Percentiles rank a stretch among this genome's conserved stretches.
Evolutionary conservation across 2,797 vertebrate genomes (phyloP).

Genomic region (Molossus alvarezi): DNA sequence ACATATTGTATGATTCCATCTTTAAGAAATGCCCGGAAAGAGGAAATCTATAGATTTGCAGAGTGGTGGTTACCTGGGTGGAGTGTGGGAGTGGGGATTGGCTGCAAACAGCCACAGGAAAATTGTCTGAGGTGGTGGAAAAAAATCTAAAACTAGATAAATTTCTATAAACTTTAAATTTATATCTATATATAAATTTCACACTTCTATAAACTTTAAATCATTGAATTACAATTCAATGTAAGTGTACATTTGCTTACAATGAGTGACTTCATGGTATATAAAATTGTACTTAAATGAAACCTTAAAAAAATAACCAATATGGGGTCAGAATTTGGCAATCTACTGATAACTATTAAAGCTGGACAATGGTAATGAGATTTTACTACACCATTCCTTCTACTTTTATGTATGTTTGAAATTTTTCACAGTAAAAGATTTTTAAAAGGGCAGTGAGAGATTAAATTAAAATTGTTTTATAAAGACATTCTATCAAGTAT

Average conservation of each 20-base stretch:
- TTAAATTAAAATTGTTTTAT: slow-evolving; percentile 40
- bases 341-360: neutral
- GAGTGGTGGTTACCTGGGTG: neutral
- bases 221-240: neutral
- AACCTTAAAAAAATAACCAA: neutral
- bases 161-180: neutral
- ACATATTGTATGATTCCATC: neutral
- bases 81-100: rapidly evolving
- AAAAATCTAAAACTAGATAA: neutral
- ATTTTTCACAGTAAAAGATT: slow-evolving; percentile 19
- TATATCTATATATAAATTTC: neutral
- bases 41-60: neutral
- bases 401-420: neutral
- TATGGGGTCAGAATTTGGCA: neutral
- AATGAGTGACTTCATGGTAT: neutral
- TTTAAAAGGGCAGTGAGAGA: neutral
- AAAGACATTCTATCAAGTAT: slow-evolving; percentile 16
- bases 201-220: neutral
- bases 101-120: neutral
- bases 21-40: neutral
- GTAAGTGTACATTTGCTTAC: neutral
- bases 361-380: neutral
- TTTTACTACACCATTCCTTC: neutral
- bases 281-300: slow-evolving; percentile 25
- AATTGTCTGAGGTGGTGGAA: neutral